phyloP scores from a whole-genome alignment of 2,888 invertebrate genomes.

The Scaptomyza polygonia region DNA sequence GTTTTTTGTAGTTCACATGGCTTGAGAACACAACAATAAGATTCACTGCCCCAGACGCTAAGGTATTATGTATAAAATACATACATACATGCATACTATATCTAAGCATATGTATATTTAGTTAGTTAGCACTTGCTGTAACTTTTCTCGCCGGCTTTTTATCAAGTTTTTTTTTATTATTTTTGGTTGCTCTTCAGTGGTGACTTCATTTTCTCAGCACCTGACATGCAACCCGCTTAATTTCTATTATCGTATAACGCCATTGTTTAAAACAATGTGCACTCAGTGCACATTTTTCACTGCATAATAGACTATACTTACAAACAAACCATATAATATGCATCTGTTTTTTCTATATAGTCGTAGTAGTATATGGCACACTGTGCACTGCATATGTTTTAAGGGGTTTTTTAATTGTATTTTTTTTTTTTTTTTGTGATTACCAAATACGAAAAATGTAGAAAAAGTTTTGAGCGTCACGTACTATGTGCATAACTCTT shows the following conservation, averaged over 20 bases:
- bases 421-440: slow-evolving; percentile 38
- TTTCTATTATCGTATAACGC: slow-evolving; percentile 78
- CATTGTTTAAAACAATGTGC: slow-evolving; percentile 73
- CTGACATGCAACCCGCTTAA: slow-evolving; percentile 75
- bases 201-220: slow-evolving; percentile 78
- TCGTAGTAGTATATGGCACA: slow-evolving; percentile 41
- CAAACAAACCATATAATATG: slow-evolving; percentile 44
- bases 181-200: slow-evolving; percentile 43
- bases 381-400: slow-evolving; percentile 25
- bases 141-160: slow-evolving; percentile 63
- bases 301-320: slow-evolving; percentile 70
- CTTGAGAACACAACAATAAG: slow-evolving; percentile 71
- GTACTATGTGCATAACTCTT: slow-evolving; percentile 35
- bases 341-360: slow-evolving; percentile 8
- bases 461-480: slow-evolving; percentile 52
- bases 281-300: slow-evolving; percentile 61
- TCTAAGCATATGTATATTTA: slow-evolving; percentile 51
- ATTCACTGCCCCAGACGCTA: slow-evolving; percentile 64
- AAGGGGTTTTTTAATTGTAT: background rate
- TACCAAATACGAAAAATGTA: slow-evolving; percentile 57
- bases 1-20: slow-evolving; percentile 54
- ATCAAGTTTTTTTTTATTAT: slow-evolving; percentile 18
- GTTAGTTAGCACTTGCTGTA: slow-evolving; percentile 76
- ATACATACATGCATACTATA: background rate
- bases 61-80: slow-evolving; percentile 45